Percentiles rank a stretch among this genome's conserved stretches.
These are phyloP conservation scores for Canis aureus DNA, from an alignment of 2,113 vertebrate species.

Conservation along the genomic window DNA sequence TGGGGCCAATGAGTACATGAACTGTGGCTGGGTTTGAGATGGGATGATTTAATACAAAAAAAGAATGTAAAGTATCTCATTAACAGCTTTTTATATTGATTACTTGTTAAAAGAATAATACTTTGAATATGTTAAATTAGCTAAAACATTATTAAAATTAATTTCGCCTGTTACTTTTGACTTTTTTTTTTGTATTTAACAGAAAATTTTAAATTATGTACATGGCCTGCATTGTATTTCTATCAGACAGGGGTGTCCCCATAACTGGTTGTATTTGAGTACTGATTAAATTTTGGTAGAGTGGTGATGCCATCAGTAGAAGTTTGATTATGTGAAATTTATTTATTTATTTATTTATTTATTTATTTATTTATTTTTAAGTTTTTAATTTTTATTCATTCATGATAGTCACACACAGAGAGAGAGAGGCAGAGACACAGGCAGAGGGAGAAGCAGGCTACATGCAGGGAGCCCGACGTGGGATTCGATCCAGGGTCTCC, in stretches of 20 bases:
- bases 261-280: neutral
- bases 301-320: neutral
- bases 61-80: neutral
- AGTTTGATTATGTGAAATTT: neutral
- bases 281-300: neutral
- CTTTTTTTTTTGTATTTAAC: neutral
- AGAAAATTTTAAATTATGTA: neutral
- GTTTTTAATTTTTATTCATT: too few species aligned
- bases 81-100: neutral
- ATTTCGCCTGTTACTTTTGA: neutral
- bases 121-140: neutral
- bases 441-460: too few species aligned
- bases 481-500: too few species aligned
- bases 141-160: conserved; percentile 27
- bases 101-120: neutral
- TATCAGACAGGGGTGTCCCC: neutral
- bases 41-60: conserved; percentile 8
- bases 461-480: too few species aligned
- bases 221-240: neutral
- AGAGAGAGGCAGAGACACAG: too few species aligned
- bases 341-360: too few species aligned
- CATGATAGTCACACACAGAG: too few species aligned
- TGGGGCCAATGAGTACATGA: neutral
- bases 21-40: neutral
- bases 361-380: too few species aligned